Evolutionary conservation across 1,140 invertebrate species (phyloP), one percentile per base, ranked within the genome.

Genomic region (Drosophila cardini): DNA sequence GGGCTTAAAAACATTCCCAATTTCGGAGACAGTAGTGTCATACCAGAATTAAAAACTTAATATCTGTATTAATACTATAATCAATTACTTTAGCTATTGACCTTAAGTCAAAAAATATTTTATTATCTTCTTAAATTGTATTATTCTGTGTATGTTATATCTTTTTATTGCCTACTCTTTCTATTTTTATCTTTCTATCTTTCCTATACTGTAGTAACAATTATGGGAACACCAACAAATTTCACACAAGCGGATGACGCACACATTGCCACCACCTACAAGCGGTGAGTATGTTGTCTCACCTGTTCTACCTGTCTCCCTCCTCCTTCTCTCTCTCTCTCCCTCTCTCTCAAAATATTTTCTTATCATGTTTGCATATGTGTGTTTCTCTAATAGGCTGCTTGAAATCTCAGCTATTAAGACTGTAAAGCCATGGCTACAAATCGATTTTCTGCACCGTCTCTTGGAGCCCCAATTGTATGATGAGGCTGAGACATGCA

Each of bases 401-500:
- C 56, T 91, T 26, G 90, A 91, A 53, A 85, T 91, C 40, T 90
- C 90, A 10, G 90, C 90, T 11, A 71, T 91, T 38, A 81, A 73
- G 52, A 86, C 75, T 36, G 76, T 91, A 1, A 91, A 91, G 45
- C 90, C 90, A 2, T 91, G 90, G 90, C 78, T 91, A 30, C 90
- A 91, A 65, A 86, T 89, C 15, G 84, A 87, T 61, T 61, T 83
- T 0, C 48, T 91, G 40, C 85, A 91, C 53, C 80, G 81, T 0
- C 36, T 90, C 0, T 53, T 91, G 55, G 84, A 78, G 2, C 78
- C 76, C 0, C 55, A 83, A n/a, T 65, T 89, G 0, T 86, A 90
- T 26, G 81, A 75, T 0, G 80, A 79, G 46, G 76, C 73, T 2
- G 64, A 63, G 52, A 67, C 56, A 40, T 82, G 78, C 65, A 80